phyloP scores from a whole-genome alignment of 2,797 vertebrate species.

The Betta splendens region DNA sequence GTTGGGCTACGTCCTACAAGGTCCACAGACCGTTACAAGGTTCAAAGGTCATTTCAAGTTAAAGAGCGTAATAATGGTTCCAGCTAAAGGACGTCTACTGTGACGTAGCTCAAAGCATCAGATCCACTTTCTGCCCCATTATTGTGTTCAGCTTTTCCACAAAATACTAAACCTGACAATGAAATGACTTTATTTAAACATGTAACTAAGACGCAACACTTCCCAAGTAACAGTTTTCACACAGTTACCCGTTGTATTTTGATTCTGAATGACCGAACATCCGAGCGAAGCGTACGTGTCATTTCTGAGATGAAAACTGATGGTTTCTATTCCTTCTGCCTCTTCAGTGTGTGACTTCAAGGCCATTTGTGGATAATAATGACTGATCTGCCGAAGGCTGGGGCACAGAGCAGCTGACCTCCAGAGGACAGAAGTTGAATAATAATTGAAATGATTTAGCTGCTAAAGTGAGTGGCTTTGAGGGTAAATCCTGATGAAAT shows the following conservation, averaged over 20 bases:
- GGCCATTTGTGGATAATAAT: slow-evolving; percentile 55
- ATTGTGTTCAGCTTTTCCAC: too few species aligned
- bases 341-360: slow-evolving; percentile 50
- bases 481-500: slow-evolving; percentile 78
- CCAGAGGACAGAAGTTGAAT: slow-evolving; percentile 54
- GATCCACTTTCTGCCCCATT: too few species aligned
- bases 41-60: too few species aligned
- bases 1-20: too few species aligned
- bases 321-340: slow-evolving; percentile 28
- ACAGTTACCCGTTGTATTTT: slow-evolving; percentile 23
- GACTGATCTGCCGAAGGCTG: slow-evolving; percentile 46
- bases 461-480: slow-evolving; percentile 65
- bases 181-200: too few species aligned
- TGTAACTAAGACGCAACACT: slow-evolving; percentile 2
- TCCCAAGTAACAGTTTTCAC: slow-evolving; percentile 10
- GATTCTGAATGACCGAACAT: slow-evolving; percentile 46
- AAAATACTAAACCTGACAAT: too few species aligned
- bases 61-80: too few species aligned
- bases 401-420: slow-evolving; percentile 48
- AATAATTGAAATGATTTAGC: slow-evolving; percentile 71
- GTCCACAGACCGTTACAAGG: too few species aligned
- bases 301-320: slow-evolving; percentile 58
- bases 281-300: slow-evolving; percentile 37
- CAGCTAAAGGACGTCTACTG: too few species aligned
- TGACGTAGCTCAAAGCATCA: too few species aligned